Conservation (phyloP, 1,140 invertebrate genomes). For the Augochlora pura region DNA sequence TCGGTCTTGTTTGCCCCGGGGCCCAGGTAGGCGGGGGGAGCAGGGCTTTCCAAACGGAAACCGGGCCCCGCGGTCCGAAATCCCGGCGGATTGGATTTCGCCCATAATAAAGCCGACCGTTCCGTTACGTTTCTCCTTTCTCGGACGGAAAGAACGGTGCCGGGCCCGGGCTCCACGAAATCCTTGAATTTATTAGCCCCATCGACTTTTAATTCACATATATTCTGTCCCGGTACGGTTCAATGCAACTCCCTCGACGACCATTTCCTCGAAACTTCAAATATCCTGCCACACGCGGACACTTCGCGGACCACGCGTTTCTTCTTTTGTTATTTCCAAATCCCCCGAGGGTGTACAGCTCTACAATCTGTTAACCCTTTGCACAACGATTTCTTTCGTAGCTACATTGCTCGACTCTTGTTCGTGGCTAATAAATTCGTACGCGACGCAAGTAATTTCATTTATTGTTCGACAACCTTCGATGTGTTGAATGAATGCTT, state of each 20-base stretch:
- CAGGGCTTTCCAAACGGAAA: background rate
- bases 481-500: no score
- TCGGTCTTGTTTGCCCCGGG: background rate
- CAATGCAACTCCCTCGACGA: background rate
- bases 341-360: no score
- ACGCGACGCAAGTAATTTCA: no score
- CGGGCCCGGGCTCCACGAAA: background rate
- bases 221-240: background rate
- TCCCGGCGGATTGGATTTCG: slow-evolving; percentile 57
- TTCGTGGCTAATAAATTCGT: no score
- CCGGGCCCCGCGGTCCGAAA: background rate
- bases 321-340: no score
- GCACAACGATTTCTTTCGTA: no score
- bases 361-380: no score
- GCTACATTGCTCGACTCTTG: no score
- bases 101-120: slow-evolving; percentile 60
- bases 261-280: background rate
- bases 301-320: no score
- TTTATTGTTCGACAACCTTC: no score
- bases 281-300: background rate
- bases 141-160: background rate
- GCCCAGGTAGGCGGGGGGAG: background rate
- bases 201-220: background rate
- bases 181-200: slow-evolving; percentile 2
- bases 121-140: slow-evolving; percentile 16